A percentile compares a stretch with the other conserved stretches of the same genome.
These are phyloP conservation scores for Cyclura pinguis DNA, from an alignment of 2,797 vertebrate species.

Conservation along the genomic window DNA sequence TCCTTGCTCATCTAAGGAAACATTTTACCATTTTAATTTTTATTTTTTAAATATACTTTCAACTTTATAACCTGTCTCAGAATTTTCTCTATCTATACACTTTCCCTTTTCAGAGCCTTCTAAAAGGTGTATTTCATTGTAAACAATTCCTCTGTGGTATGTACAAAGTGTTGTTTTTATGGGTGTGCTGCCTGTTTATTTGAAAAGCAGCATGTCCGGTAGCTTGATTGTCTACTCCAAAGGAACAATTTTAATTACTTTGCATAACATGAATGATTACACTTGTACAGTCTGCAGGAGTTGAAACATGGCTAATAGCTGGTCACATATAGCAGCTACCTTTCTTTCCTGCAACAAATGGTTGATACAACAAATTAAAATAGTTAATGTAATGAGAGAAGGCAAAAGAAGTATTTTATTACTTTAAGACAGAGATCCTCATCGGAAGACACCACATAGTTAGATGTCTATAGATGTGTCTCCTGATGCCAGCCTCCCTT, in stretches of 20 bases:
- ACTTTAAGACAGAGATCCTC: too few relatives aligned
- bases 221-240: not conserved
- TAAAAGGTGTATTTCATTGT: not conserved
- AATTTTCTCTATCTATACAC: not conserved
- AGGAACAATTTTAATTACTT: not conserved
- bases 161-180: not conserved
- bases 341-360: not conserved
- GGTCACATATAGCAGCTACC: not conserved
- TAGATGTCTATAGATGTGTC: too few relatives aligned
- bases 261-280: not conserved
- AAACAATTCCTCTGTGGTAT: not conserved
- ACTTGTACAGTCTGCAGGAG: not conserved
- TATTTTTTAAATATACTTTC: not conserved
- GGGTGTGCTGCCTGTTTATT: not conserved
- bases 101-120: not conserved
- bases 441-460: too few relatives aligned
- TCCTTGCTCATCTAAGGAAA: too few relatives aligned
- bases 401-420: too few relatives aligned
- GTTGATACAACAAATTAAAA: too few relatives aligned
- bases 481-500: too few relatives aligned
- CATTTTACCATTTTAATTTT: too few relatives aligned
- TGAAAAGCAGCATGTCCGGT: not conserved
- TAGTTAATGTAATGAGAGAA: too few relatives aligned
- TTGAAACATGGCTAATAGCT: not conserved
- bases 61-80: not conserved